Evolutionary conservation across 2,797 vertebrate genomes (phyloP).

Genomic region (Centropyge bicolor): DNA sequence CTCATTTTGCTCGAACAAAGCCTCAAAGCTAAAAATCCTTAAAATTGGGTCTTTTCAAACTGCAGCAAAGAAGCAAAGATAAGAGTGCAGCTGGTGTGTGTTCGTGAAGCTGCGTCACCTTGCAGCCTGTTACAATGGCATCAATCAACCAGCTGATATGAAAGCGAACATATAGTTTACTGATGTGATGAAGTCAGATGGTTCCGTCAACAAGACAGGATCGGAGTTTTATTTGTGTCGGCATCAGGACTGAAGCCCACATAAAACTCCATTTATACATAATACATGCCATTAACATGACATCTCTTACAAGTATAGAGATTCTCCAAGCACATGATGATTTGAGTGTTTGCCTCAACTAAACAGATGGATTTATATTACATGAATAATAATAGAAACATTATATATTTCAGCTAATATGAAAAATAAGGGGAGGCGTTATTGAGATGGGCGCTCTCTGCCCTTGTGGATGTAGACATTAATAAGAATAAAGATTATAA

Average conservation of each 20-base stretch:
- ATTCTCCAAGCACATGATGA: not conserved
- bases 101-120: slow-evolving; percentile 14
- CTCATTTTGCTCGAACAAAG: slow-evolving; percentile 22
- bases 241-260: not conserved
- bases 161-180: not conserved
- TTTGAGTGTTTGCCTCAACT: not conserved
- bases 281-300: too few relatives aligned
- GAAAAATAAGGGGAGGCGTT: not conserved
- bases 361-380: not conserved
- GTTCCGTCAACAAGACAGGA: not conserved
- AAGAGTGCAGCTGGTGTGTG: slow-evolving; percentile 14
- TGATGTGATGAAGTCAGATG: slow-evolving; percentile 2
- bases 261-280: not conserved
- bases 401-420: not conserved
- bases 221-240: not conserved
- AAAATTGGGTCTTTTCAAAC: slow-evolving; percentile 13
- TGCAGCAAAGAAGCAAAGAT: not conserved
- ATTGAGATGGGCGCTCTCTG: not conserved
- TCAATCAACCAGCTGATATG: not conserved
- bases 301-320: too few relatives aligned
- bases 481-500: not conserved
- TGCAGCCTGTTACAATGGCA: not conserved
- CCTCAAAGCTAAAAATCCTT: slow-evolving; percentile 4
- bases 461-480: not conserved
- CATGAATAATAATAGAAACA: not conserved